These are phyloP conservation scores for Mesocentrotus franciscanus DNA, from an alignment of 53 echinoderm and acorn worm genomes.

Conservation along the genomic window DNA sequence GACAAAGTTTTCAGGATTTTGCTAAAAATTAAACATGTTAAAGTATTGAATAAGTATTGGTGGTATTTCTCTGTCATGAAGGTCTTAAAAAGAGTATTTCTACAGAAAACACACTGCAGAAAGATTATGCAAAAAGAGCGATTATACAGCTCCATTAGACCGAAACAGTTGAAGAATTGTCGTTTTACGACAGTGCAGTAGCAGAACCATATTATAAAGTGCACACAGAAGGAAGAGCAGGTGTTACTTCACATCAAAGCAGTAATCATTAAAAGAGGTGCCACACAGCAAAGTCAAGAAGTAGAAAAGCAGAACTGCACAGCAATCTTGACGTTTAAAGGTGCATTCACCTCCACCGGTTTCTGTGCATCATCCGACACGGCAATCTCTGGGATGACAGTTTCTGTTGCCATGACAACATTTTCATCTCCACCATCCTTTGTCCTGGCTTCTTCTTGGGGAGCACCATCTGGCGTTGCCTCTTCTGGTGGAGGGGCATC, in stretches of 20 bases:
- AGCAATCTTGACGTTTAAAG: slow-evolving; percentile 8
- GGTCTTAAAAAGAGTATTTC: not conserved
- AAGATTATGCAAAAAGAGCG: not conserved
- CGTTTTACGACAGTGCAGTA: not conserved
- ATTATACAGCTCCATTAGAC: not conserved
- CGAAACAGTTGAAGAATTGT: not conserved
- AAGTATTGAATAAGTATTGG: too few relatives aligned
- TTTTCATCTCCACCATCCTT: not conserved
- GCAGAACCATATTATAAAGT: not conserved
- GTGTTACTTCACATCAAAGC: not conserved
- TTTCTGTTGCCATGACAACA: slow-evolving; percentile 51
- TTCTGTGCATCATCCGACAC: slow-evolving; percentile 48
- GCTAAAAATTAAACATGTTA: too few relatives aligned
- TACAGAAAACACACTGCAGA: not conserved
- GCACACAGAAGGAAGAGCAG: not conserved
- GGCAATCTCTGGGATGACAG: slow-evolving; percentile 1
- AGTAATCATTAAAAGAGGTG: not conserved
- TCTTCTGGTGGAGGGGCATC: slow-evolving; percentile 37
- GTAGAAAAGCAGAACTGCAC: slow-evolving; percentile 28
- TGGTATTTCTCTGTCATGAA: too few relatives aligned
- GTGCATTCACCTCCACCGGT: slow-evolving; percentile 60
- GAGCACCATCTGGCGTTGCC: not conserved
- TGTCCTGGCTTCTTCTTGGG: slow-evolving; percentile 52
- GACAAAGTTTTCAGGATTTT: too few relatives aligned
- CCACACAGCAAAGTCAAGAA: not conserved